These are phyloP conservation scores for Ammospiza nelsoni DNA, from an alignment of 2,113 vertebrate genomes.

Conservation along the genomic window DNA sequence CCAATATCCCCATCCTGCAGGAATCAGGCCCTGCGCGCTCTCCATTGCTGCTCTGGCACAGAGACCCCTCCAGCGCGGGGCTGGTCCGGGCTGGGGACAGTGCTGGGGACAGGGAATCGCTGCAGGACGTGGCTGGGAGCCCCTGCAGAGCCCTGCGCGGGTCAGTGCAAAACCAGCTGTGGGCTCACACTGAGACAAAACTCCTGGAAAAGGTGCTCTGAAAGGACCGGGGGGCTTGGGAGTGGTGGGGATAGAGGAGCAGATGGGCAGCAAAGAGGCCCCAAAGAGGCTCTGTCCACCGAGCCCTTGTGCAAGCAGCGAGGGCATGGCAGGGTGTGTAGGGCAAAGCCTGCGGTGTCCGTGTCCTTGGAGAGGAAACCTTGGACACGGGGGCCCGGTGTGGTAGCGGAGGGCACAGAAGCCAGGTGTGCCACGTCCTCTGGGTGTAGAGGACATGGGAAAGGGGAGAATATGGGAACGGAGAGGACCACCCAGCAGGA, in stretches of 20 bases:
- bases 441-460: neutral
- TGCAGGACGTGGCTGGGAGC: neutral
- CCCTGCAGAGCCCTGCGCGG: accelerated
- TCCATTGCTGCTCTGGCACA: accelerated
- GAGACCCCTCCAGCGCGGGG: accelerated
- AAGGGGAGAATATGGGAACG: neutral
- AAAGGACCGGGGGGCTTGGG: accelerated
- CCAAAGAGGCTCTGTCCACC: neutral
- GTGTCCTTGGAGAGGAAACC: neutral
- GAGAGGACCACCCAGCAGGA: neutral
- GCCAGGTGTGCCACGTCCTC: accelerated
- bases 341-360: neutral
- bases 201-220: neutral
- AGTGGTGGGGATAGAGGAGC: accelerated
- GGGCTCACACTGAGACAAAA: neutral
- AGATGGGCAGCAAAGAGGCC: accelerated
- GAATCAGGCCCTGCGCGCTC: accelerated
- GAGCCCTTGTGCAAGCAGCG: accelerated
- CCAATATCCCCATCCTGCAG: no score
- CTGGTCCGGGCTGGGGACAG: neutral
- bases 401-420: neutral
- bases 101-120: accelerated
- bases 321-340: neutral
- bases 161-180: neutral
- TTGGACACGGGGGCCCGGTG: neutral